Evolutionary conservation across 2,113 vertebrate genomes (phyloP).

Genomic region (Myotis yumanensis): DNA sequence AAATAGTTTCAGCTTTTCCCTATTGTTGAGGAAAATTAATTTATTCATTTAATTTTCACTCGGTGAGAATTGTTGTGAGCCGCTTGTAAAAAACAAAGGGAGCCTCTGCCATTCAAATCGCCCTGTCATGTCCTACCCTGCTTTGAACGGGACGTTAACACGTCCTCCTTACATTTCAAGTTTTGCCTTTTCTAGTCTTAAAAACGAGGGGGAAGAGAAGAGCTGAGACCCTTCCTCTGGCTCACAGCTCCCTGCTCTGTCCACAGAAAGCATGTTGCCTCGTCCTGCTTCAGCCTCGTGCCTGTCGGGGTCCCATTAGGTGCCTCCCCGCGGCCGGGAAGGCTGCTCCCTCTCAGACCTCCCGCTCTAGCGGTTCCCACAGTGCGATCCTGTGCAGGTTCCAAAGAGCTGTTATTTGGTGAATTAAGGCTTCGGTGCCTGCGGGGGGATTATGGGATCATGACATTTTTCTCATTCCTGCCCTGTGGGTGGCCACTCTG

Average conservation of each 20-base stretch:
- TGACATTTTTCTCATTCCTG: constrained; percentile 23
- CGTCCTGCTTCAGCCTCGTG: no score
- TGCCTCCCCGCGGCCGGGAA: no score
- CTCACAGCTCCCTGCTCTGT: no score
- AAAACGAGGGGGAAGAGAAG: constrained; percentile 25
- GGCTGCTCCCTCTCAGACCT: background rate
- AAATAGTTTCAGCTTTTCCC: background rate
- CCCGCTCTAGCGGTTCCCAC: constrained; percentile 17
- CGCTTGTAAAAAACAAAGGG: background rate
- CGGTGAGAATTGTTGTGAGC: background rate
- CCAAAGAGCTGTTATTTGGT: constrained; percentile 35
- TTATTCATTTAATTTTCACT: constrained; percentile 2
- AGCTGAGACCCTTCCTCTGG: background rate
- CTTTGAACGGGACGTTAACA: background rate
- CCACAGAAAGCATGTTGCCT: no score
- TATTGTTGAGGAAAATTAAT: no score
- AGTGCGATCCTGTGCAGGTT: constrained; percentile 35
- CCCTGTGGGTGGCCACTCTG: background rate
- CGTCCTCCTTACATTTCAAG: constrained; percentile 6
- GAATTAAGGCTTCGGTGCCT: constrained; percentile 26
- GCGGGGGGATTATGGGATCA: background rate
- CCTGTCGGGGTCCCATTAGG: no score
- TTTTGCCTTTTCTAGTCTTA: constrained; percentile 36
- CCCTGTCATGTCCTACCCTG: background rate
- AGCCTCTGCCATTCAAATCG: background rate